Evolutionary conservation across 2,888 invertebrate species (phyloP).

Genomic region (Pterostichus niger): DNA sequence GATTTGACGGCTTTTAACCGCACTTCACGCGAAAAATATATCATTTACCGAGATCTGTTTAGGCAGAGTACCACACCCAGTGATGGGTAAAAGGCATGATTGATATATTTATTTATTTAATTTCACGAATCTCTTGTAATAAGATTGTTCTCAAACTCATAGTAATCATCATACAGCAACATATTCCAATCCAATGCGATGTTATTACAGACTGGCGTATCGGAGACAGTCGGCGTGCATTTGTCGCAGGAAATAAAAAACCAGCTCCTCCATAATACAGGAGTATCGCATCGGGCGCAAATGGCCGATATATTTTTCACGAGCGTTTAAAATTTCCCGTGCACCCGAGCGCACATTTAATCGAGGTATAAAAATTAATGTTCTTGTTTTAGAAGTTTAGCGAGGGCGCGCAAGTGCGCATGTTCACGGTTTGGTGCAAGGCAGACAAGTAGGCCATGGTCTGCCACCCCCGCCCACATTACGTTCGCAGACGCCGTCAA

Average conservation of each 20-base stretch:
- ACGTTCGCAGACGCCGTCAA: too few species aligned
- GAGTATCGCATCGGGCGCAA: conserved; percentile 21
- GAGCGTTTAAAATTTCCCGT: conserved; percentile 53
- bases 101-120: too few species aligned
- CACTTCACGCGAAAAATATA: too few species aligned
- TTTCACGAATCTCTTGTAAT: too few species aligned
- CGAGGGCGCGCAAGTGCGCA: not conserved
- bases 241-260: conserved; percentile 38
- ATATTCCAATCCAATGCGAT: not conserved
- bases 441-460: conserved; percentile 50
- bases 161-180: too few species aligned
- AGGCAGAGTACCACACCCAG: too few species aligned
- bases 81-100: too few species aligned
- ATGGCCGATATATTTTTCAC: conserved; percentile 55
- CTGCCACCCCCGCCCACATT: not conserved
- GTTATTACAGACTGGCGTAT: not conserved
- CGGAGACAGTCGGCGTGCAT: conserved; percentile 3
- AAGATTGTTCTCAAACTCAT: too few species aligned
- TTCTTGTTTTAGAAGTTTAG: conserved; percentile 57
- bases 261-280: conserved; percentile 20
- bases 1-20: too few species aligned
- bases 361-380: conserved; percentile 59
- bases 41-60: too few species aligned
- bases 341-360: conserved; percentile 49
- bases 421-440: not conserved